phyloP scores from a whole-genome alignment of 1,140 invertebrate genomes.

The Drosophila paulistorum region DNA sequence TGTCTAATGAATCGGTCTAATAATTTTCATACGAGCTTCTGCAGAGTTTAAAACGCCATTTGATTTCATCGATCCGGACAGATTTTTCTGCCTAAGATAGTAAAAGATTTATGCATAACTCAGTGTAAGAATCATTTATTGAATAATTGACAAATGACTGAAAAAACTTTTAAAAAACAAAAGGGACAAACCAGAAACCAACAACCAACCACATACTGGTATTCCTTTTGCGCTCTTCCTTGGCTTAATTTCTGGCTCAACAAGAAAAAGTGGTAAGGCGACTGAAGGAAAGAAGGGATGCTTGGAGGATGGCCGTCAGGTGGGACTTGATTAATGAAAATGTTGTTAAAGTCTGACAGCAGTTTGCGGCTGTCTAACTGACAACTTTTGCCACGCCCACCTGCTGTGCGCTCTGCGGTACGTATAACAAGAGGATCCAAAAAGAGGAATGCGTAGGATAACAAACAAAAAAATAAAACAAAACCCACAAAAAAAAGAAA shows the following conservation, averaged over 20 bases:
- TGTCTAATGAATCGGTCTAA: no score
- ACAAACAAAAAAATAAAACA: neutral
- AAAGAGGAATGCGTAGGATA: neutral
- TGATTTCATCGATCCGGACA: no score
- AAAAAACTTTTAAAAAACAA: neutral
- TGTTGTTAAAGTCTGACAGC: conserved; percentile 77
- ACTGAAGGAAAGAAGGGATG: neutral
- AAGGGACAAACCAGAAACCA: neutral
- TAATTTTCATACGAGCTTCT: no score
- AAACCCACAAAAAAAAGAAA: neutral
- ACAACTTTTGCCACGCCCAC: conserved; percentile 42
- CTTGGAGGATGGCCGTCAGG: conserved; percentile 32
- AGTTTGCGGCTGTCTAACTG: conserved; percentile 72
- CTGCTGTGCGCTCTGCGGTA: conserved; percentile 33
- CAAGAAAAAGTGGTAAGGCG: no score
- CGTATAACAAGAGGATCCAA: conserved; percentile 7
- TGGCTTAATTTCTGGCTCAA: neutral
- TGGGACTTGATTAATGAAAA: conserved; percentile 75
- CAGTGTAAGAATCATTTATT: neutral
- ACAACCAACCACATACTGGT: neutral
- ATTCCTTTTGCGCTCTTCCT: neutral
- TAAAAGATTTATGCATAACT: neutral
- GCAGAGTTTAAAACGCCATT: no score
- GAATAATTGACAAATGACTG: neutral
- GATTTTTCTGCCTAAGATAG: no score